Evolutionary conservation across 2,888 invertebrate genomes (phyloP), one percentile per base, ranked within the genome.

Genomic region (Frankliniella fusca): DNA sequence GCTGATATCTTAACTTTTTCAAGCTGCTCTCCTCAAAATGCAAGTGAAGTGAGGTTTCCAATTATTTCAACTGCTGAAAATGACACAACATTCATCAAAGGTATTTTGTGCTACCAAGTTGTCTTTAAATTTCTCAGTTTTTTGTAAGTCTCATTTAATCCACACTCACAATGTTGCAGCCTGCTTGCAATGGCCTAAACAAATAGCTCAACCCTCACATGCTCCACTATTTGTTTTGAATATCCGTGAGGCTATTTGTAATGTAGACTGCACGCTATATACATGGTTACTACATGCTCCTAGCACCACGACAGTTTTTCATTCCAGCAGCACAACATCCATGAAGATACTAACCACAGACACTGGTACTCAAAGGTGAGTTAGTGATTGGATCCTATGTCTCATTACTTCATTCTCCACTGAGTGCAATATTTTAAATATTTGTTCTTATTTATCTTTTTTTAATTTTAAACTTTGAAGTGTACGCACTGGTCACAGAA

Each of bases 401-500:
- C 61, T 61, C 5, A n/a, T 0, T 20, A 1, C 7, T 15, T 0
- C 18, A 20, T 61, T 61, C 8, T 61, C 11, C 61, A 61, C 15
- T 54, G 3, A 38, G 38, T 38, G 38, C 38, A 61, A 11, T 61
- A 18, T 61, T 61, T 38, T 3, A 11, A 12, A 18, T 11, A 8
- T 61, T 61, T 61, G 18, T 61, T 61, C 61, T 61, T 61, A 0
- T 61, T 61, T n/a, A 18, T 18, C 61, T 20, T 18, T n/a, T 20
- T 15, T 61, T 9, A 18, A 54, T 54, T 54, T 10, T 54, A 54
- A 7, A 20, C 18, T 20, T 20, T 70, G 0, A n/a, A 70, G 70
- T 70, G 70, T n/a, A 11, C 70, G 70, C 70, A 70, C 23, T 70
- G 70, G 70, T 8, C 70, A 70, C 70, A n/a, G 70, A 11, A 70